A percentile compares a stretch with the other conserved stretches of the same genome.
Conservation (phyloP, 2,113 vertebrate genomes). For the Eira barbara region DNA sequence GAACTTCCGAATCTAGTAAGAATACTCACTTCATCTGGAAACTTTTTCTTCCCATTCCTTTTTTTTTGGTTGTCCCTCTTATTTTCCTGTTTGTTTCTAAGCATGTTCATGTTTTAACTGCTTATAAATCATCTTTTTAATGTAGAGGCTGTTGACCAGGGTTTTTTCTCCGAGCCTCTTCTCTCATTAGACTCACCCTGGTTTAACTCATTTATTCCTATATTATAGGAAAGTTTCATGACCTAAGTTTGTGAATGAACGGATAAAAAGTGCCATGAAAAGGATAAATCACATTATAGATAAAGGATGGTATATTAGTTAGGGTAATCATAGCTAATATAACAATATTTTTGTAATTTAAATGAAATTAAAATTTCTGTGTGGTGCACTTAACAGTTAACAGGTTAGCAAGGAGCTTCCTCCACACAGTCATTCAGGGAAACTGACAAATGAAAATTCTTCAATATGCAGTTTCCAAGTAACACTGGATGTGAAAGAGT, state of each 20-base stretch:
- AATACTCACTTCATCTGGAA: neutral
- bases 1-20: neutral
- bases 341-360: neutral
- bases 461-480: neutral
- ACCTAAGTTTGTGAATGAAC: neutral
- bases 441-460: neutral
- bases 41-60: neutral
- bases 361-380: neutral
- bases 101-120: neutral
- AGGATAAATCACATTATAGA: neutral
- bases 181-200: neutral
- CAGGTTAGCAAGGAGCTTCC: neutral
- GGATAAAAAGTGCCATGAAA: neutral
- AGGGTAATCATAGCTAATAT: neutral
- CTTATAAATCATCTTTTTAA: neutral
- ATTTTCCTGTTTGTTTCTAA: neutral
- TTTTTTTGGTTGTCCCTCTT: neutral
- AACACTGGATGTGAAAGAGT: neutral
- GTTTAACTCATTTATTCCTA: neutral
- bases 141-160: neutral
- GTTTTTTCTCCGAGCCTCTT: neutral
- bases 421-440: neutral
- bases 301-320: neutral
- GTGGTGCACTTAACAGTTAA: neutral
- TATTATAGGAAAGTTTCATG: neutral